Evolutionary conservation across 1,140 invertebrate species (phyloP), one percentile per base, ranked within the genome.

Genomic region (Mercenaria mercenaria): DNA sequence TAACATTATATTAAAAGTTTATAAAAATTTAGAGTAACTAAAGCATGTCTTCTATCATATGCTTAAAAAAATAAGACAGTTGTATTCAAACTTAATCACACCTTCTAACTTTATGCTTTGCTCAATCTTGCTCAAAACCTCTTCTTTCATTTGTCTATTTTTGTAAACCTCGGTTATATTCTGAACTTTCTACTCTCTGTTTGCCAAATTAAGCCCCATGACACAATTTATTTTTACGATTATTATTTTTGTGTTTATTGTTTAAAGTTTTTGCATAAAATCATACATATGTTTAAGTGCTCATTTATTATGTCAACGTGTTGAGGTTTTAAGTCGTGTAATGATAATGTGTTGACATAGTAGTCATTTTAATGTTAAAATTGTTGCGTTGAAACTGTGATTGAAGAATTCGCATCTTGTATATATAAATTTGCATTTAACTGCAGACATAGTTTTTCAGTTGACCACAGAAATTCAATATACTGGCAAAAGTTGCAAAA

Each of bases 41-140:
- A 69, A 34, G 64, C 64, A 34, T 32, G 64, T 69, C 10, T n/a
- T n/a, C n/a, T n/a, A n/a, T n/a, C n/a, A n/a, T n/a, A n/a, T n/a
- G n/a, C n/a, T n/a, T n/a, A n/a, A n/a, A n/a, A n/a, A n/a, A n/a
- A n/a, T n/a, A n/a, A n/a, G n/a, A n/a, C n/a, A n/a, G n/a, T n/a
- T n/a, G n/a, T n/a, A n/a, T n/a, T n/a, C n/a, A n/a, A n/a, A n/a
- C 15, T 72, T 72, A 41, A 72, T 39, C 29, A 39, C 67, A 72
- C 67, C 39, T 72, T 41, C n/a, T 69, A 39, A 4, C 34, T 72
- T n/a, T 34, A 41, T 10, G 56, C 47, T 47, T 79, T 79, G 76
- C 76, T 79, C 76, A 79, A 79, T 79, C 47, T 79, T 79, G 76
- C 76, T 79, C 76, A 79, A 79, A 26, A 1, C 18, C 15, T 37